Conservation (phyloP, 2,797 vertebrate species). For the Labeo calbasu region DNA sequence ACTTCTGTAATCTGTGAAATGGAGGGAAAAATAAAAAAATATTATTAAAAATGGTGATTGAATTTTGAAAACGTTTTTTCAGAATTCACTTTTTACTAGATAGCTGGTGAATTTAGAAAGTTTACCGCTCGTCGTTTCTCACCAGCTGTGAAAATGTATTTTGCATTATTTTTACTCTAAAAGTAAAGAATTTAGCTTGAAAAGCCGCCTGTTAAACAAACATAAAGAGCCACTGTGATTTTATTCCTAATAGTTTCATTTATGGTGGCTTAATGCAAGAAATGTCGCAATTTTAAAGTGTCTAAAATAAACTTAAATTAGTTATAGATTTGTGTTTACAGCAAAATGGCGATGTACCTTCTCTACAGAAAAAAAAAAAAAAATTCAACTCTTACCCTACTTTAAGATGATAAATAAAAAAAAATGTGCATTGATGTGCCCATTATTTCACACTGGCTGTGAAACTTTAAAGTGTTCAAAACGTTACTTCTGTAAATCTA, state of each 20-base stretch:
- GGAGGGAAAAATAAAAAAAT: fast-evolving
- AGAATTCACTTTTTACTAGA: constrained; percentile 6
- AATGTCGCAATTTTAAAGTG: too few species aligned
- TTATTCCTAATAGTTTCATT: neutral
- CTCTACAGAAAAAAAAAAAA: too few species aligned
- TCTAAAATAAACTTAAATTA: too few species aligned
- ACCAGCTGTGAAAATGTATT: neutral
- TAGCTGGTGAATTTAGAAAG: neutral
- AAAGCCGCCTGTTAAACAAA: neutral
- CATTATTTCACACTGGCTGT: neutral
- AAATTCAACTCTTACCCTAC: too few species aligned
- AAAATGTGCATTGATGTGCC: too few species aligned
- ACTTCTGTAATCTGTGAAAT: neutral
- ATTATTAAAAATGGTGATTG: too few species aligned
- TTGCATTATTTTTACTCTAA: neutral
- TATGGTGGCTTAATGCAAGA: neutral
- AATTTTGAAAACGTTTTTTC: neutral
- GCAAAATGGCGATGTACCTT: too few species aligned
- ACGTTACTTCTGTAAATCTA: neutral
- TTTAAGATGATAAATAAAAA: too few species aligned
- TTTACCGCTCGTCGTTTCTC: neutral
- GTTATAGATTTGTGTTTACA: too few species aligned
- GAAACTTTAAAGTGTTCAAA: neutral
- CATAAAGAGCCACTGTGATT: neutral
- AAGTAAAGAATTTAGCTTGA: neutral